These are phyloP conservation scores for Sebastes reedi DNA, from an alignment of 2,797 vertebrate genomes.

Conservation along the genomic window DNA sequence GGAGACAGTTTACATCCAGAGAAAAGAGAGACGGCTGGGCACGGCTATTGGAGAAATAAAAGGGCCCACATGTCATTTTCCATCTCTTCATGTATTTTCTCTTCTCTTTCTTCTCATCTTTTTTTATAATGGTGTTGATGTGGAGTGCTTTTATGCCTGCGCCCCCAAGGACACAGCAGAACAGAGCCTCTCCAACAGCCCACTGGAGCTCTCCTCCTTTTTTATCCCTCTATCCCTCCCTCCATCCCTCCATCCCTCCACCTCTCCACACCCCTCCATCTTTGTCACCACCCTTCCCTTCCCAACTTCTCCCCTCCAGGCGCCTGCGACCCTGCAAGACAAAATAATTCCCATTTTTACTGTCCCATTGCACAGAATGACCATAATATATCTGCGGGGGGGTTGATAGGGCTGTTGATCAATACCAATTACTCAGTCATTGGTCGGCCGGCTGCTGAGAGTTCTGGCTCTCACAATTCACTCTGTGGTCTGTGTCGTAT, in stretches of 20 bases:
- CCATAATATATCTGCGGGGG: constrained; percentile 22
- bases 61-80: constrained; percentile 41
- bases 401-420: constrained; percentile 33
- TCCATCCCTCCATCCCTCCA: background rate
- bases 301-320: background rate
- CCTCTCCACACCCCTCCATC: background rate
- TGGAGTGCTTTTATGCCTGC: constrained; percentile 33
- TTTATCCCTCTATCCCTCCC: background rate
- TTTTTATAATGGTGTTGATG: constrained; percentile 51
- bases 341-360: constrained; percentile 14
- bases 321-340: background rate
- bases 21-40: background rate
- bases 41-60: constrained; percentile 12
- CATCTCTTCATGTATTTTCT: constrained; percentile 34
- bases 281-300: background rate
- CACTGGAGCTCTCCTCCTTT: background rate
- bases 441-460: constrained; percentile 16
- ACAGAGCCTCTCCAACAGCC: background rate
- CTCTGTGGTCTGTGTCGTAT: background rate
- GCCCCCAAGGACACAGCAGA: constrained; percentile 18
- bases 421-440: constrained; percentile 36
- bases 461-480: background rate
- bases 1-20: background rate
- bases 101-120: constrained; percentile 27
- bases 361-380: constrained; percentile 15